A percentile compares a stretch with the other conserved stretches of the same genome.
phyloP scores from a whole-genome alignment of 2,888 invertebrate genomes.

The Adela reaumurella region DNA sequence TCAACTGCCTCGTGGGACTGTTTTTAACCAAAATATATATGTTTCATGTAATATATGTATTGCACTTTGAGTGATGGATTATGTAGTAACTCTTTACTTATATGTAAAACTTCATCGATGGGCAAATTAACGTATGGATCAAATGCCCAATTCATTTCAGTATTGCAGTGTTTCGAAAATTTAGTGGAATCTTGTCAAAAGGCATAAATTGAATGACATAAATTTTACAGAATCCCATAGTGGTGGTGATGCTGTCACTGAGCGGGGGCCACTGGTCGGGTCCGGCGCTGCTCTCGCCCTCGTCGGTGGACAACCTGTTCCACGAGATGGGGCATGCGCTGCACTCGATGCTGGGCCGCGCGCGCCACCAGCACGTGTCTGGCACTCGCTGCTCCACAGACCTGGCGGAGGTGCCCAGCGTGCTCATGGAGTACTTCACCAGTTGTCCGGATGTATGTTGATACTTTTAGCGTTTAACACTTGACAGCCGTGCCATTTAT shows the following conservation, averaged over 20 bases:
- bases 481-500: too few species aligned
- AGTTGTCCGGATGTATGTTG: conserved; percentile 72
- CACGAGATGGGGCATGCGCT: conserved; percentile 99
- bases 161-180: too few species aligned
- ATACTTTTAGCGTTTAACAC: too few species aligned
- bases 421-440: conserved; percentile 97
- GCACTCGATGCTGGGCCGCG: conserved; percentile 97
- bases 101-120: too few species aligned
- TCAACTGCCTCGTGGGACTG: too few species aligned
- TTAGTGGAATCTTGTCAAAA: too few species aligned
- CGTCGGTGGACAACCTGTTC: conserved; percentile 92
- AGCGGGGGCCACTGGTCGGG: conserved; percentile 70
- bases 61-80: neutral
- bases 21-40: too few species aligned
- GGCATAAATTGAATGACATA: too few species aligned
- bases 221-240: conserved; percentile 73
- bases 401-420: conserved; percentile 98
- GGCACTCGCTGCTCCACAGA: conserved; percentile 96
- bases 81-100: too few species aligned
- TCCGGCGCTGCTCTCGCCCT: conserved; percentile 77
- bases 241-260: conserved; percentile 89
- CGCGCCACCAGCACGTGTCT: conserved; percentile 93
- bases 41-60: too few species aligned
- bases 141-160: too few species aligned
- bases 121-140: too few species aligned